Conservation (phyloP, 2,888 invertebrate genomes). For the Marasmarcha lunaedactyla region DNA sequence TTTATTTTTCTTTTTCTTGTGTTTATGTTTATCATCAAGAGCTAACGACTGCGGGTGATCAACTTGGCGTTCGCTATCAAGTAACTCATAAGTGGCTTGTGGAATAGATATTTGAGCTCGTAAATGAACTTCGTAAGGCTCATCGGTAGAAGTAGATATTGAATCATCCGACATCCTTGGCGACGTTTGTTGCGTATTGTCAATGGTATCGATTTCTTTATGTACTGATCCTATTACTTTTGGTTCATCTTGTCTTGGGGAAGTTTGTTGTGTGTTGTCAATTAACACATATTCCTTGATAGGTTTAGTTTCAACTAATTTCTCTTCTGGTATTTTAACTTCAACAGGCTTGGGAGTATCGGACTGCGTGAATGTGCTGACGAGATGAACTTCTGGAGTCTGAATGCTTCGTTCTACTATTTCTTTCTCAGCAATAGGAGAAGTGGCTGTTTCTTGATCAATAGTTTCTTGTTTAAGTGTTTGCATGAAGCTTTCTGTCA, state of each 20-base stretch:
- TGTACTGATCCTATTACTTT: conserved; percentile 13
- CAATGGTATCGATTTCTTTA: conserved; percentile 27
- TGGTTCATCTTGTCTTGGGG: conserved; percentile 17
- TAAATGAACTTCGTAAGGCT: conserved; percentile 72
- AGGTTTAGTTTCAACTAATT: conserved; percentile 13
- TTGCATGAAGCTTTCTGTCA: conserved; percentile 49
- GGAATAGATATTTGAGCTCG: conserved; percentile 71
- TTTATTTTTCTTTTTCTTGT: conserved; percentile 47
- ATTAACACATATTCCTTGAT: conserved; percentile 22
- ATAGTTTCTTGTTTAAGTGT: conserved; percentile 35
- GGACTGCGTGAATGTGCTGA: conserved; percentile 51
- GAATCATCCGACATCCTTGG: conserved; percentile 69
- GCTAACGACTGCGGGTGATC: conserved; percentile 32
- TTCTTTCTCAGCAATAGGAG: conserved; percentile 37
- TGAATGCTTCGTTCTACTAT: conserved; percentile 42
- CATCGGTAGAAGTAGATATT: conserved; percentile 61
- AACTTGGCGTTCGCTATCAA: conserved; percentile 44
- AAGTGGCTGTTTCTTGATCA: conserved; percentile 49
- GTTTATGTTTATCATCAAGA: conserved; percentile 43
- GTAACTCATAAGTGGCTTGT: conserved; percentile 42
- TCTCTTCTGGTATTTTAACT: conserved; percentile 15
- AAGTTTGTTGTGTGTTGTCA: conserved; percentile 34
- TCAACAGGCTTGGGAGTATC: conserved; percentile 33
- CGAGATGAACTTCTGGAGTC: conserved; percentile 45
- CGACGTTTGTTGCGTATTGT: conserved; percentile 61